A percentile compares a stretch with the other conserved stretches of the same genome.
phyloP scores from a whole-genome alignment of 2,888 invertebrate species.

The Trisateles emortualis region DNA sequence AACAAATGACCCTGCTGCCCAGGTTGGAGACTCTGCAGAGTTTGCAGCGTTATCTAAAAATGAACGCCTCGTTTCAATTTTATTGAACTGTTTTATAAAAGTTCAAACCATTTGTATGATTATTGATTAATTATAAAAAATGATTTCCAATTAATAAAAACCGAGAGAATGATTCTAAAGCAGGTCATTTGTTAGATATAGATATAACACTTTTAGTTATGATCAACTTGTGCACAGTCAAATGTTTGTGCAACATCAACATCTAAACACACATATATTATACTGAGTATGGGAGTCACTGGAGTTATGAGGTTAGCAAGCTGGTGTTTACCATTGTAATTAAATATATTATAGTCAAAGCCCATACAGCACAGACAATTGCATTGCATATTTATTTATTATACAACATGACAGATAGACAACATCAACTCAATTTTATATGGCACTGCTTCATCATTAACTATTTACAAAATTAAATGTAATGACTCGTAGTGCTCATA shows the following conservation, averaged over 20 bases:
- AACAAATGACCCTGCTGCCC: slow-evolving; percentile 96
- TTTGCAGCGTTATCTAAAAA: slow-evolving; percentile 95
- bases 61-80: slow-evolving; percentile 78
- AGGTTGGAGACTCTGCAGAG: slow-evolving; percentile 94
- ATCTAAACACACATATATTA: slow-evolving; percentile 26
- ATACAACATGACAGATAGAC: background rate
- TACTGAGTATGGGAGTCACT: slow-evolving; percentile 24
- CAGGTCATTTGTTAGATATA: slow-evolving; percentile 73
- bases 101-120: slow-evolving; percentile 35
- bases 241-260: slow-evolving; percentile 44
- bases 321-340: slow-evolving; percentile 34
- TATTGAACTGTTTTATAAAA: slow-evolving; percentile 47
- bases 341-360: slow-evolving; percentile 35
- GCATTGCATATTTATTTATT: slow-evolving; percentile 11
- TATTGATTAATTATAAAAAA: slow-evolving; percentile 31
- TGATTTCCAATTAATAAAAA: slow-evolving; percentile 40
- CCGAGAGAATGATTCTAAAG: slow-evolving; percentile 54
- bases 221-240: slow-evolving; percentile 40
- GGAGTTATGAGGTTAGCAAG: slow-evolving; percentile 45
- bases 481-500: slow-evolving; percentile 3
- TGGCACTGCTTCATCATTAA: background rate
- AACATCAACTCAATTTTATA: background rate
- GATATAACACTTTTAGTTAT: slow-evolving; percentile 48
- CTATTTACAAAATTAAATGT: background rate
- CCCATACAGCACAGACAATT: slow-evolving; percentile 39